Percentiles rank a stretch among this genome's conserved stretches.
Conservation (phyloP, 2,888 invertebrate genomes). For the Cantharis nigra region DNA sequence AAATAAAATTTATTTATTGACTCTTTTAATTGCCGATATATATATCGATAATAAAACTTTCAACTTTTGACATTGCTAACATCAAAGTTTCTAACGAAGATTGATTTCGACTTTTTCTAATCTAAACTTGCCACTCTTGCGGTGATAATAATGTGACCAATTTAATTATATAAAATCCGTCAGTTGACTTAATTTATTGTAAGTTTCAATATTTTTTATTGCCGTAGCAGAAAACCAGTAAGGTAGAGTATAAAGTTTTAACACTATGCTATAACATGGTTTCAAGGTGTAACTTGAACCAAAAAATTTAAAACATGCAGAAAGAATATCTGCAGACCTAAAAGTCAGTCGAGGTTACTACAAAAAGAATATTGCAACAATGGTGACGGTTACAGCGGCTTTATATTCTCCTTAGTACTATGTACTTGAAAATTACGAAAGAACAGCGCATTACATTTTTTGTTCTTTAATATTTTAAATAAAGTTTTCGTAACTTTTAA, state of each 20-base stretch:
- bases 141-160: neutral
- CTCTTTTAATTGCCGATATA: neutral
- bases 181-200: neutral
- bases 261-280: constrained; percentile 24
- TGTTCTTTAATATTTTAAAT: neutral
- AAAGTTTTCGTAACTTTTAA: neutral
- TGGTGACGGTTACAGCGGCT: constrained; percentile 10
- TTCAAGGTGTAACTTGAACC: constrained; percentile 26
- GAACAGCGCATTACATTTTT: neutral
- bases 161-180: neutral
- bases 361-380: constrained; percentile 24
- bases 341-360: constrained; percentile 16
- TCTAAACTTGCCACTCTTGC: neutral
- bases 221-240: neutral
- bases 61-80: neutral
- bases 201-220: neutral
- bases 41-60: neutral
- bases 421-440: constrained; percentile 25
- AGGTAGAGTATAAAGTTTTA: neutral
- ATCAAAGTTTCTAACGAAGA: neutral
- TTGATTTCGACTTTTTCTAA: neutral
- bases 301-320: constrained; percentile 32
- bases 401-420: constrained; percentile 19
- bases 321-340: constrained; percentile 25
- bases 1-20: neutral